phyloP scores from a whole-genome alignment of 35 echinoderm and acorn worm species.

The Lytechinus variegatus region DNA sequence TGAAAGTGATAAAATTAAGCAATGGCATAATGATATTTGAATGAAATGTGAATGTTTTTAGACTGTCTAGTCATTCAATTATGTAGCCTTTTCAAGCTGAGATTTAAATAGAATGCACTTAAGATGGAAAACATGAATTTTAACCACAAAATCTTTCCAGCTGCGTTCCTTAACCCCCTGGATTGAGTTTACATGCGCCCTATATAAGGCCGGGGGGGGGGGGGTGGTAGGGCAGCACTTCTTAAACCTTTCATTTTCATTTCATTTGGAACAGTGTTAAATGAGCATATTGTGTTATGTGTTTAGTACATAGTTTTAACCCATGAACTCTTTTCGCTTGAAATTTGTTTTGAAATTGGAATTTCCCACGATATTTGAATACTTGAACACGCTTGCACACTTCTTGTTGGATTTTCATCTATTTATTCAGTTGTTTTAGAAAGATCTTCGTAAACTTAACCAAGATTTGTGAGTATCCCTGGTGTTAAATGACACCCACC shows the following conservation, averaged over 20 bases:
- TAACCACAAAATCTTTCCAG: not conserved
- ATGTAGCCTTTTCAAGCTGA: not conserved
- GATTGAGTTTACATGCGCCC: not conserved
- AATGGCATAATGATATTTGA: not conserved
- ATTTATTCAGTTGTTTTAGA: slow-evolving; percentile 13
- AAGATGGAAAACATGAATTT: not conserved
- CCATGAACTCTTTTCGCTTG: not conserved
- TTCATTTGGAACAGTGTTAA: not conserved
- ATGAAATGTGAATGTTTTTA: not conserved
- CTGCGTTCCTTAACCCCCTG: not conserved
- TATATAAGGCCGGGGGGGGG: too few species aligned
- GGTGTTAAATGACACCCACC: not conserved
- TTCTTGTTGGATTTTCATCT: not conserved
- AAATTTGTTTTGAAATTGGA: not conserved
- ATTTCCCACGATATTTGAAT: not conserved
- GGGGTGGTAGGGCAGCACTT: not conserved
- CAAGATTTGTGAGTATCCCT: not conserved
- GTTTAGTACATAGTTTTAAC: not conserved
- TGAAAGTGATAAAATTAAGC: not conserved
- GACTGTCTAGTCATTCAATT: not conserved
- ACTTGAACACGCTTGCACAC: not conserved
- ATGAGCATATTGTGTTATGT: not conserved
- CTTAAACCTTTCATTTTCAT: not conserved
- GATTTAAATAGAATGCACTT: not conserved
- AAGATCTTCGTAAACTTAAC: not conserved